Evolutionary conservation across 2,888 invertebrate species (phyloP).

Genomic region (Melinaea marsaeus): DNA sequence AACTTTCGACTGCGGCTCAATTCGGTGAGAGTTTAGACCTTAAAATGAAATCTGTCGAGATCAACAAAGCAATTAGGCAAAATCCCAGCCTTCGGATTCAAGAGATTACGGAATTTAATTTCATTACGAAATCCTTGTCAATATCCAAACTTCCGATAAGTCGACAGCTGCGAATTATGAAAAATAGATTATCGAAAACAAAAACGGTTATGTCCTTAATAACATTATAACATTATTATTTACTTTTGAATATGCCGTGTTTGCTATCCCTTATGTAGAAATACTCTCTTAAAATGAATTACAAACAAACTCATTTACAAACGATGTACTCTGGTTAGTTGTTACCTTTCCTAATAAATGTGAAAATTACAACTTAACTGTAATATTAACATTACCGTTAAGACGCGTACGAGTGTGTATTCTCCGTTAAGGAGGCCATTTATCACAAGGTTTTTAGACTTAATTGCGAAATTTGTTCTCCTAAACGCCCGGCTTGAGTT

Average conservation of each 20-base stretch:
- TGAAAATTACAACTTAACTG: neutral
- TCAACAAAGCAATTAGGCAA: conserved; percentile 34
- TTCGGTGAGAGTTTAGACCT: neutral
- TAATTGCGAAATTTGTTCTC: conserved; percentile 35
- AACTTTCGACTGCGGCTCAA: no score
- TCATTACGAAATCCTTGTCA: conserved; percentile 27
- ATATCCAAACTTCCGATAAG: conserved; percentile 21
- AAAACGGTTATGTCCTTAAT: no score
- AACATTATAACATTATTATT: no score
- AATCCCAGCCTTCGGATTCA: conserved; percentile 23
- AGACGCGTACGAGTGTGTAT: conserved; percentile 17
- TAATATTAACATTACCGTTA: neutral
- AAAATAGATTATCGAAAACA: neutral
- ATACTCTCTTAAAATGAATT: no score
- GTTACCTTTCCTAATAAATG: neutral
- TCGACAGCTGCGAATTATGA: conserved; percentile 6
- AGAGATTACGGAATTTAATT: conserved; percentile 31
- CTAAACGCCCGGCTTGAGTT: conserved; percentile 19
- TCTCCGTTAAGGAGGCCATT: conserved; percentile 29
- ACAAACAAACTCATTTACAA: no score
- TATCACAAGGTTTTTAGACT: conserved; percentile 31
- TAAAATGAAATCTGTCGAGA: conserved; percentile 23
- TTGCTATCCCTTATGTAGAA: neutral
- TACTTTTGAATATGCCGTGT: neutral
- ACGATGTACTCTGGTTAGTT: neutral